Evolutionary conservation across 2,113 vertebrate genomes (phyloP).

Genomic region (Bufo bufo): DNA sequence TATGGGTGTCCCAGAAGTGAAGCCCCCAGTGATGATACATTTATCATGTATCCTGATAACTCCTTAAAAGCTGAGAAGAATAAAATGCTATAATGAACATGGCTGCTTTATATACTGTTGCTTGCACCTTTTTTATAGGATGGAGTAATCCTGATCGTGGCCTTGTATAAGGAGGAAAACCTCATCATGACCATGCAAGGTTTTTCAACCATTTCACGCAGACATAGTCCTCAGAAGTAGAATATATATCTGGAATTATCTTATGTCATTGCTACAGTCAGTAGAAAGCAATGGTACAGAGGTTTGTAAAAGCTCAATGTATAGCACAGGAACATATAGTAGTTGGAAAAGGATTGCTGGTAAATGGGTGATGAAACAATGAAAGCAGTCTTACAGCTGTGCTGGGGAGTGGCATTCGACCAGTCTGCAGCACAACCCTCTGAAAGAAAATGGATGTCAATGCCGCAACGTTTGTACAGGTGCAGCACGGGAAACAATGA

Average conservation of each 20-base stretch:
- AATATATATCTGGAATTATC: neutral
- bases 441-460: conserved; percentile 40
- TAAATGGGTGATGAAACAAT: conserved; percentile 44
- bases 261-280: neutral
- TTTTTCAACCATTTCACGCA: neutral
- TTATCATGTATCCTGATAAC: no score
- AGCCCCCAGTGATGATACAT: no score
- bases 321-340: neutral
- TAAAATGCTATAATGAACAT: no score
- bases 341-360: conserved; percentile 20
- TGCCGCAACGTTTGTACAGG: conserved; percentile 41
- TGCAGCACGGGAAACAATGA: conserved; percentile 38
- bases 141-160: neutral
- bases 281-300: neutral
- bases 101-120: neutral
- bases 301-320: neutral
- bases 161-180: neutral
- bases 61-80: neutral
- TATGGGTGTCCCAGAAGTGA: no score
- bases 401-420: conserved; percentile 57
- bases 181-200: neutral
- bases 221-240: neutral
- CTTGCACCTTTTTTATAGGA: neutral
- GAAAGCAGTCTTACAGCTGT: conserved; percentile 57
- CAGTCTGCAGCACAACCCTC: conserved; percentile 20